Evolutionary conservation across 2,797 vertebrate species (phyloP).

Genomic region (Typhlichthys eigenmanni): DNA sequence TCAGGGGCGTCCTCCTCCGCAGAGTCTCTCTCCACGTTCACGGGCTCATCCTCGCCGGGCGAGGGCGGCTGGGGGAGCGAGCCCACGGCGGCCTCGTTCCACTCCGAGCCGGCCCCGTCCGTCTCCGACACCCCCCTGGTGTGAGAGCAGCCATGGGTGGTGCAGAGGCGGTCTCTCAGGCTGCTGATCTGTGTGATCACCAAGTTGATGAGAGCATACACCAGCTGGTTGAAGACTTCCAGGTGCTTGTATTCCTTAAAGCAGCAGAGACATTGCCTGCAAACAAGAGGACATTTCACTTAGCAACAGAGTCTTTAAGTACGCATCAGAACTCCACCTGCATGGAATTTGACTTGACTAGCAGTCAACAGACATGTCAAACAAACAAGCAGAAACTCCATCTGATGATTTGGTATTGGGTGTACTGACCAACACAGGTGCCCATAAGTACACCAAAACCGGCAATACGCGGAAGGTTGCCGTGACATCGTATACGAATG

Average conservation of each 20-base stretch:
- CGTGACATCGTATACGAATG: too few species aligned
- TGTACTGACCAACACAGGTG: too few species aligned
- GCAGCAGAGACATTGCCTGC: conserved; percentile 98
- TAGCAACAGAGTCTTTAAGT: too few species aligned
- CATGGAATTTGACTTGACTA: too few species aligned
- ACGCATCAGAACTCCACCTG: too few species aligned
- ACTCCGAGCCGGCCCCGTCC: conserved; percentile 76
- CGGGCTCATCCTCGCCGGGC: conserved; percentile 84
- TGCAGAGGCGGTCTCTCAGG: conserved; percentile 92
- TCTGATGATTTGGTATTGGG: too few species aligned
- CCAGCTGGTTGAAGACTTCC: conserved; percentile 99
- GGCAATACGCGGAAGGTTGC: too few species aligned
- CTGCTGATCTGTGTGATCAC: conserved; percentile 95
- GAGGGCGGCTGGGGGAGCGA: conserved; percentile 72
- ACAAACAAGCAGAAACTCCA: too few species aligned
- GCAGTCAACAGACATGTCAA: too few species aligned
- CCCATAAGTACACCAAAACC: too few species aligned
- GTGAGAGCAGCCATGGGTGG: conserved; percentile 33
- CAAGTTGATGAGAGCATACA: conserved; percentile 98
- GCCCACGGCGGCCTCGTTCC: conserved; percentile 75
- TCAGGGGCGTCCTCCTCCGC: conserved; percentile 80
- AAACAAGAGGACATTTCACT: conserved; percentile 12
- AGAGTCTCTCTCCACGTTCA: conserved; percentile 90
- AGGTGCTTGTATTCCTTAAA: conserved; percentile 99
- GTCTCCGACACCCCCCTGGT: conserved; percentile 60